A percentile compares a stretch with the other conserved stretches of the same genome.
Conservation (phyloP, 2,888 invertebrate genomes). For the Megaustenia siamemsis region DNA sequence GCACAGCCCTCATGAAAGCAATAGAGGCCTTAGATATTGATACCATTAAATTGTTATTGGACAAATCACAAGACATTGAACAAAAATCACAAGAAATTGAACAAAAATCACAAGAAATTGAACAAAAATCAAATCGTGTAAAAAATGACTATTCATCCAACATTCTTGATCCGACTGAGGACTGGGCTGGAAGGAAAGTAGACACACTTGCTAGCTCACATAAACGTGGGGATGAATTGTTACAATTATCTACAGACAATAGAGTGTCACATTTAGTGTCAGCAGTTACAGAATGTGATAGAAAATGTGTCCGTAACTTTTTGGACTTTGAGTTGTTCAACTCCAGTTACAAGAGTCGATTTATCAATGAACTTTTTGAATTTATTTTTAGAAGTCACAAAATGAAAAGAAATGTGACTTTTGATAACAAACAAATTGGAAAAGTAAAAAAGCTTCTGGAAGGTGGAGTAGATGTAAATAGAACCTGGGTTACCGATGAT, state of each 20-base stretch:
- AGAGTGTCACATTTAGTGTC: not conserved
- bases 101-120: too few relatives aligned
- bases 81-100: too few relatives aligned
- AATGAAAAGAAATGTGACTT: too few relatives aligned
- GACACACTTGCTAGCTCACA: not conserved
- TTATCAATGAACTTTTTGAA: not conserved
- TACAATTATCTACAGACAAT: not conserved
- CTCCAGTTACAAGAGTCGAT: not conserved
- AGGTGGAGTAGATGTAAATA: constrained; percentile 3
- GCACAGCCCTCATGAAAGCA: too few relatives aligned
- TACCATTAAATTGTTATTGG: too few relatives aligned
- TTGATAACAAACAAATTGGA: not conserved
- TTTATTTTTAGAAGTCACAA: not conserved
- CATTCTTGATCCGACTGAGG: too few relatives aligned
- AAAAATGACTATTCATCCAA: too few relatives aligned
- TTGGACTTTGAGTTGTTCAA: not conserved
- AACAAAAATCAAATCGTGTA: too few relatives aligned
- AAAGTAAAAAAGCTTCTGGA: not conserved
- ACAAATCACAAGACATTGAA: too few relatives aligned
- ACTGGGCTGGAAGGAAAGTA: not conserved
- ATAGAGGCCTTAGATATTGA: too few relatives aligned
- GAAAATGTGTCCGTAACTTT: not conserved
- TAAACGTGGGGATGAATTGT: not conserved
- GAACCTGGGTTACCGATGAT: too few relatives aligned
- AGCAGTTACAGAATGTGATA: not conserved